Evolutionary conservation across 2,113 vertebrate species (phyloP), one percentile per base, ranked within the genome.

Genomic region (Myrmecobius fasciatus): DNA sequence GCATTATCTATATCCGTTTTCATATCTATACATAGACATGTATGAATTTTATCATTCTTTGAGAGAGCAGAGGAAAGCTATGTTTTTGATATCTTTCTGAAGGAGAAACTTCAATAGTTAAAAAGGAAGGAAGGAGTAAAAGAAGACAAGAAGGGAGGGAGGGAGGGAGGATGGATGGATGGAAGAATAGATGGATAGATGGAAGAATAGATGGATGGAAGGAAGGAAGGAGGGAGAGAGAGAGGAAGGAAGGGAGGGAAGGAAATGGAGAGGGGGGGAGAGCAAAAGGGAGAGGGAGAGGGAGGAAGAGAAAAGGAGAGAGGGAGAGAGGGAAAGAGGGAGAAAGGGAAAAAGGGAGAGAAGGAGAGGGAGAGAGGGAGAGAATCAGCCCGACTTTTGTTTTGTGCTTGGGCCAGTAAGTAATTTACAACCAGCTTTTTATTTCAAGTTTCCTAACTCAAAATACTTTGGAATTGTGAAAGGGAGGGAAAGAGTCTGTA

Each of bases 211-310:
- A n/a, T n/a, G n/a, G n/a, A n/a, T n/a, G n/a, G 26, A 11, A 28
- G 26, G 26, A 56, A 56, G 54, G 8, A 56, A 10, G 2, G 54
- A 26, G 26, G 54, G 9, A 56, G 10, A 25, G 11, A 17, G 36
- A 1, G 3, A 36, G 1, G 25, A 25, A 54, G 8, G 25, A 6
- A 31, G 3, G 9, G 2, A 56, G 3, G 3, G 12, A 36, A 5
- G 12, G 11, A 67, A 17, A 11, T 9, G 12, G 17, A 11, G 9
- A 36, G n/a, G 12, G 60, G 6, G n/a, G 5, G 24, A 8, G 22
- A 54, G 53, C 2, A 31, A 60, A 9, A 11, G 10, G 28, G 26
- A 17, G 4, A 36, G 31, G 1, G 17, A n/a, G 31, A n/a, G 17
- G 6, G 20, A 14, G 12, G 36, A 2, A n/a, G n/a, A 75, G 12